Base-by-base conservation (phyloP, 2,797 vertebrate species). In the Cynodonichthys magdalenae region DNA sequence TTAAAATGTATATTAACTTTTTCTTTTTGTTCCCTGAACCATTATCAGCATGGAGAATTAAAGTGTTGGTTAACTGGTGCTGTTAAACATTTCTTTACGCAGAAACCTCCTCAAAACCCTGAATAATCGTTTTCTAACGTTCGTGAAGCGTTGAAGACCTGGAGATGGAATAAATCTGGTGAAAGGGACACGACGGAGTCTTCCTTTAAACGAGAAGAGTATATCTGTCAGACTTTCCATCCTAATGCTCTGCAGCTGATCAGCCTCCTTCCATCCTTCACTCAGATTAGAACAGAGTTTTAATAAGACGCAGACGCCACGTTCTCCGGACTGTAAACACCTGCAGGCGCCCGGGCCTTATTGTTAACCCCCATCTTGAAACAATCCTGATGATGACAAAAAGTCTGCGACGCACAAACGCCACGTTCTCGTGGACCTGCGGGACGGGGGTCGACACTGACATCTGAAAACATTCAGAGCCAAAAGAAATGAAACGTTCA, bases 231-330 rank as follows among this genome's bases (percentile, higher is more conserved):
- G 61, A 66, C 49, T 79, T 63, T 69, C 61, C 53, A 56, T 75
- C 49, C 61, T 90, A 89, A 90, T 84, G 60, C 46, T 53, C 58
- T 77, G 75, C 90, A 92, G 87, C 69, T 84, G 84, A 89, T 77
- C 82, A 71, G 80, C 82, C 69, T 80, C 72, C 42, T 82, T 83
- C 81, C 81, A 79, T 79, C 74, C 59, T 71, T 86, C 80, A 77
- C 74, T 90, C 80, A 63, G 71, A 87, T 89, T 85, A 83, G 69
- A 81, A 89, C 80, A 73, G 68, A 80, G 63, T 82, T 80, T 71
- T 91, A 93, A 93, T 91, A 60, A 64, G 81, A 87, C 61, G 68
- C 91, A 93, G 91, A 83, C 56, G 41, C 47, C 39, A 71, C 80
- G 75, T 83, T 84, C 72, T 66, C 77, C 18, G 14, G 67, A 69